Conservation (phyloP, 2,797 vertebrate species). For the Sparidentex hasta region DNA sequence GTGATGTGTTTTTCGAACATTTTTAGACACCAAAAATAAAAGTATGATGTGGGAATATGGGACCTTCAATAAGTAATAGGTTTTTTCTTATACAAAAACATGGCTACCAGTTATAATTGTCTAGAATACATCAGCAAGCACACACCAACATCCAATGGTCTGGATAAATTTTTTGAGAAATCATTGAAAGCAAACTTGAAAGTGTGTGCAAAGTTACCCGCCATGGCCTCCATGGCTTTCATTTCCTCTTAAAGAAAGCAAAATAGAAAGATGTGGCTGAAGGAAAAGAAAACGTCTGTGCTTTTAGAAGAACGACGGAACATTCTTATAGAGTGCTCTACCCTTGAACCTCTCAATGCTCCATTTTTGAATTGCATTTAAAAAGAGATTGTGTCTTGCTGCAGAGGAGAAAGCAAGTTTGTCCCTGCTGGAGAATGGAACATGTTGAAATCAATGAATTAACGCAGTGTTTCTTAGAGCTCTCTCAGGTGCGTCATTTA, state of each 20-base stretch:
- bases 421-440: slow-evolving; percentile 35
- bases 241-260: slow-evolving; percentile 49
- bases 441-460: slow-evolving; percentile 59
- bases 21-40: too few species aligned
- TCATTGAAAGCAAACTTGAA: slow-evolving; percentile 50
- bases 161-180: slow-evolving; percentile 41
- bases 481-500: slow-evolving; percentile 50
- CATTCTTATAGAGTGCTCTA: slow-evolving; percentile 48
- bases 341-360: slow-evolving; percentile 67
- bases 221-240: slow-evolving; percentile 37
- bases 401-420: slow-evolving; percentile 24
- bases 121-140: slow-evolving; percentile 2
- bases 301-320: slow-evolving; percentile 47
- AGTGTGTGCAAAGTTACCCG: slow-evolving; percentile 46
- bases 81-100: slow-evolving; percentile 21
- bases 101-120: slow-evolving; percentile 4
- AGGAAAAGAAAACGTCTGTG: slow-evolving; percentile 39
- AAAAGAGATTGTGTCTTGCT: slow-evolving; percentile 21
- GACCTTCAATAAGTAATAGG: background rate
- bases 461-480: slow-evolving; percentile 43
- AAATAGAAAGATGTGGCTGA: slow-evolving; percentile 47
- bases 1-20: too few species aligned
- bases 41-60: too few species aligned
- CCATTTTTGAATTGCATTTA: slow-evolving; percentile 52
- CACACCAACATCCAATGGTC: slow-evolving; percentile 24